A percentile compares a stretch with the other conserved stretches of the same genome.
Evolutionary conservation across 1,140 invertebrate species (phyloP).

Genomic region (Hyles vespertilio): DNA sequence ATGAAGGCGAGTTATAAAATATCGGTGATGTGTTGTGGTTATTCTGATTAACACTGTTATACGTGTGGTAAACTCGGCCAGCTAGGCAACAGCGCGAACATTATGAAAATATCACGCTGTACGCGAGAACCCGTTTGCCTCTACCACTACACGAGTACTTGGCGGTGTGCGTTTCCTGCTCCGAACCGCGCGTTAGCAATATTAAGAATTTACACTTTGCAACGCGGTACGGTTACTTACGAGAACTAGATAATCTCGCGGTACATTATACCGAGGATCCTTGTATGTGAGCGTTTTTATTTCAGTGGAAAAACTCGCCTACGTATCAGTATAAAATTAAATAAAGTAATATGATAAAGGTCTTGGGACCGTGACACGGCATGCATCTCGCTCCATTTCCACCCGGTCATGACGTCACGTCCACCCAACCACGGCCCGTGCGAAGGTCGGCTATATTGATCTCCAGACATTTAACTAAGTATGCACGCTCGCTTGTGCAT

Average conservation of each 20-base stretch:
- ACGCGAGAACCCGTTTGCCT: constrained; percentile 21
- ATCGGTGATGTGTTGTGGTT: too few relatives aligned
- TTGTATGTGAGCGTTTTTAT: too few relatives aligned
- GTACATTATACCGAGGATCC: too few relatives aligned
- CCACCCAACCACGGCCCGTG: constrained; percentile 32
- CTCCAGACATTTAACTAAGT: constrained; percentile 25
- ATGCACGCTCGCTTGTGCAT: constrained; percentile 26
- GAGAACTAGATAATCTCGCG: too few relatives aligned
- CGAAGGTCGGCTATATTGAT: constrained; percentile 70
- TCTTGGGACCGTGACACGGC: constrained; percentile 41
- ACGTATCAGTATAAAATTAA: not conserved
- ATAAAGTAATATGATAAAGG: constrained; percentile 1
- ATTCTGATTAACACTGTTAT: too few relatives aligned
- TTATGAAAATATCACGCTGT: constrained; percentile 15
- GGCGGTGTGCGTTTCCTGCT: constrained; percentile 22
- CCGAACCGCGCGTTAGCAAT: constrained; percentile 10
- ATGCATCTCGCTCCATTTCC: constrained; percentile 56
- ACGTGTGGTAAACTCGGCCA: not conserved
- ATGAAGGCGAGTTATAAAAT: not conserved
- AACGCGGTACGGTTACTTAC: not conserved
- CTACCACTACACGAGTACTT: constrained; percentile 18
- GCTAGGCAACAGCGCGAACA: constrained; percentile 5
- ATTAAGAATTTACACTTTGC: constrained; percentile 14
- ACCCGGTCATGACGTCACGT: constrained; percentile 64
- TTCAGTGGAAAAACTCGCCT: too few relatives aligned